A percentile compares a stretch with the other conserved stretches of the same genome.
phyloP scores from a whole-genome alignment of 2,113 vertebrate species.

The human region GRCh38 chr2:217886501-217887000 shows the following conservation, averaged over 20 bases:
- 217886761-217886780: neutral
- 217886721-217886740: neutral
- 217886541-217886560: conserved; percentile 97
- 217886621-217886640: conserved; percentile 97
- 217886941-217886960: neutral
- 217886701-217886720: neutral
- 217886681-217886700: neutral
- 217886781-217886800: neutral
- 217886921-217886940: neutral
- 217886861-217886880: neutral
- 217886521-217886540: conserved; percentile 90
- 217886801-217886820: neutral
- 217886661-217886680: neutral
- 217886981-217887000: neutral
- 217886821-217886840: neutral
- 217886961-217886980: neutral
- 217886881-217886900: neutral
- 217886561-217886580: conserved; percentile 98
- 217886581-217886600: conserved; percentile 99
- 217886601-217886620: conserved; percentile 98
- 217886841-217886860: neutral
- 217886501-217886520: conserved; percentile 49
- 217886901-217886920: conserved; percentile 60
- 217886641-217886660: conserved; percentile 89
- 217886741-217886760: too few species aligned